Conservation (phyloP, 2,113 vertebrate species). For the Toxotes jaculatrix region DNA sequence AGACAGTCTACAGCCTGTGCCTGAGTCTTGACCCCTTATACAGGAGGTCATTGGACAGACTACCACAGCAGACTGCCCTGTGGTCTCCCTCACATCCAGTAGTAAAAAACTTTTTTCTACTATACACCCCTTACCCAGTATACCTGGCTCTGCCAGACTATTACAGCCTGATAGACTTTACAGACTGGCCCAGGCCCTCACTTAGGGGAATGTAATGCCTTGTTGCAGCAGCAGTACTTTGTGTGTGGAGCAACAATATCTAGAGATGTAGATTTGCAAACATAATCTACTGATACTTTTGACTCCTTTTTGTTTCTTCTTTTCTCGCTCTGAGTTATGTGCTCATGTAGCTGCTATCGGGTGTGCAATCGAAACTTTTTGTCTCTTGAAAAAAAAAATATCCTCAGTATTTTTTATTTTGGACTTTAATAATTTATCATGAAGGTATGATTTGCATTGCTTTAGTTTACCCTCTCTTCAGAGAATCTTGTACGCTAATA, state of each 20-base stretch:
- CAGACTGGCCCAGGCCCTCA: conserved; percentile 71
- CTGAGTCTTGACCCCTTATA: conserved; percentile 85
- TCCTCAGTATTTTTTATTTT: conserved; percentile 65
- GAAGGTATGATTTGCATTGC: conserved; percentile 80
- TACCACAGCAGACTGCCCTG: conserved; percentile 57
- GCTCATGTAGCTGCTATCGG: conserved; percentile 91
- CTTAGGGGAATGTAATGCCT: conserved; percentile 83
- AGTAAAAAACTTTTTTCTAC: conserved; percentile 74
- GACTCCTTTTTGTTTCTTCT: conserved; percentile 48
- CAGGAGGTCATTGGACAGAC: conserved; percentile 65
- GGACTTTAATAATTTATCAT: conserved; percentile 81
- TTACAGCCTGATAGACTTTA: conserved; percentile 63
- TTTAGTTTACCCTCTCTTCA: conserved; percentile 77
- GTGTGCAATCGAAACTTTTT: conserved; percentile 86
- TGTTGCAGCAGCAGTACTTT: conserved; percentile 79
- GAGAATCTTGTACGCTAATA: conserved; percentile 82
- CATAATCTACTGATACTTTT: conserved; percentile 84
- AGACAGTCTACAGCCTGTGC: conserved; percentile 88
- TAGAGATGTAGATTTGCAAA: conserved; percentile 87
- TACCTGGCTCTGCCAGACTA: conserved; percentile 70
- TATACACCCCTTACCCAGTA: conserved; percentile 47
- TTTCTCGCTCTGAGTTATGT: conserved; percentile 85
- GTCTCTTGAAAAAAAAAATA: conserved; percentile 63
- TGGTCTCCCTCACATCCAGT: conserved; percentile 57
- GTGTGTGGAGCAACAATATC: conserved; percentile 83